A percentile compares a stretch with the other conserved stretches of the same genome.
Conservation (phyloP, 2,888 invertebrate species). For the Cryptophagus acutangulus region DNA sequence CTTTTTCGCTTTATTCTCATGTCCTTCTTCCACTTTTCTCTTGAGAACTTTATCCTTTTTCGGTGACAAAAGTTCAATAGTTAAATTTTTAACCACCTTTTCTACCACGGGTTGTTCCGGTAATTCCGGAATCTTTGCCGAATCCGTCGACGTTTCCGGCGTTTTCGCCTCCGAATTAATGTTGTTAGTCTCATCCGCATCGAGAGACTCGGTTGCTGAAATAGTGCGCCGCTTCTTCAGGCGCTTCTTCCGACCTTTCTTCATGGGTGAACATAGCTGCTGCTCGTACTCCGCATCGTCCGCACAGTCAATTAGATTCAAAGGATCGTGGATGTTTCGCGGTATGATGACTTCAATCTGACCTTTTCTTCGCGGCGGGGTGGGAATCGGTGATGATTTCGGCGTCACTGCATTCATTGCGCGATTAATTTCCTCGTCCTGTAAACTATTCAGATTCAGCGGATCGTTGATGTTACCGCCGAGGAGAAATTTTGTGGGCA, state of each 20-base stretch:
- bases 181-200: conserved; percentile 20
- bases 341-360: conserved; percentile 87
- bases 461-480: conserved; percentile 96
- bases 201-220: conserved; percentile 41
- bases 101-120: conserved; percentile 22
- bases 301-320: conserved; percentile 76
- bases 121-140: conserved; percentile 46
- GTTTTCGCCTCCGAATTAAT: conserved; percentile 38
- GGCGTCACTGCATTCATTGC: conserved; percentile 89
- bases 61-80: conserved; percentile 34
- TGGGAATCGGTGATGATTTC: conserved; percentile 84
- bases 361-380: conserved; percentile 72
- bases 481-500: conserved; percentile 88
- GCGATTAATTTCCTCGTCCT: conserved; percentile 63
- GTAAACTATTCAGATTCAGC: conserved; percentile 86
- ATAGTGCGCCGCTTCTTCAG: conserved; percentile 59
- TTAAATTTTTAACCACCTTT: conserved; percentile 29
- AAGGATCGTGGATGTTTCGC: conserved; percentile 85
- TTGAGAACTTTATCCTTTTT: conserved; percentile 53
- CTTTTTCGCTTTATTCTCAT: conserved; percentile 51
- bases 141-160: conserved; percentile 43
- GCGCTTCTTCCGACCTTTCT: conserved; percentile 58
- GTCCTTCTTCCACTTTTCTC: conserved; percentile 54
- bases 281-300: conserved; percentile 81
- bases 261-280: conserved; percentile 66